Evolutionary conservation across 2,113 vertebrate genomes (phyloP).

Genomic region (Oreocharis arfaki): DNA sequence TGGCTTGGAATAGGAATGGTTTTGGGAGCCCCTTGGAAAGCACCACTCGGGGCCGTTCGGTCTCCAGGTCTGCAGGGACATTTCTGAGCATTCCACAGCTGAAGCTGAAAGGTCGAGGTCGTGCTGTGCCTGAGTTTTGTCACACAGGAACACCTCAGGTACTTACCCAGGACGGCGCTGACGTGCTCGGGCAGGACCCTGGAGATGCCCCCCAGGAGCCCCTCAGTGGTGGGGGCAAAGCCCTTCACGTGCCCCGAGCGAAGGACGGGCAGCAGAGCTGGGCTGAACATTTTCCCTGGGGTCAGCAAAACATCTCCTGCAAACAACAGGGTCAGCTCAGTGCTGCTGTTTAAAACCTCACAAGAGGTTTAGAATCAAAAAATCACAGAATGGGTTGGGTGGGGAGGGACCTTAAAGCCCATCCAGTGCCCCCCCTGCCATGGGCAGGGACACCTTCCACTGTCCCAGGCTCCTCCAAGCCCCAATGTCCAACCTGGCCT

Average conservation of each 20-base stretch:
- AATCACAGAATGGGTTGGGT: rapidly evolving
- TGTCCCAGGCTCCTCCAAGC: not conserved
- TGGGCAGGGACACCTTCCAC: not conserved
- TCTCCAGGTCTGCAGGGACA: not conserved
- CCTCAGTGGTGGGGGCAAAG: slow-evolving; percentile 83
- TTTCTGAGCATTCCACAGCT: not conserved
- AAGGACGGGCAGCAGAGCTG: slow-evolving; percentile 75
- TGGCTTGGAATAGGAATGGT: not conserved
- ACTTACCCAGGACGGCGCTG: slow-evolving; percentile 78
- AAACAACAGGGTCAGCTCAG: not conserved
- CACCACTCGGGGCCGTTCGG: not conserved
- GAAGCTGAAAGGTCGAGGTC: not conserved
- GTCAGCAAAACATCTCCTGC: slow-evolving; percentile 82
- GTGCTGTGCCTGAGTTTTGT: not conserved
- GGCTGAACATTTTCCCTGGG: slow-evolving; percentile 81
- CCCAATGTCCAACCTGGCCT: not conserved
- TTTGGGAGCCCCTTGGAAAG: not conserved
- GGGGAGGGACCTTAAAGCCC: rapidly evolving
- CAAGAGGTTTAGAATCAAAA: not conserved
- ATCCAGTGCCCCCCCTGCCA: not conserved
- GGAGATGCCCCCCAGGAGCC: slow-evolving; percentile 82
- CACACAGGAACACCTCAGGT: not conserved
- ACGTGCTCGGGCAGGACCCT: slow-evolving; percentile 76
- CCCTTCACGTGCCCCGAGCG: slow-evolving; percentile 79
- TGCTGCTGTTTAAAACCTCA: not conserved